Evolutionary conservation across 2,888 invertebrate genomes (phyloP), one percentile per base, ranked within the genome.

Genomic region (Cartodere bifasciata): DNA sequence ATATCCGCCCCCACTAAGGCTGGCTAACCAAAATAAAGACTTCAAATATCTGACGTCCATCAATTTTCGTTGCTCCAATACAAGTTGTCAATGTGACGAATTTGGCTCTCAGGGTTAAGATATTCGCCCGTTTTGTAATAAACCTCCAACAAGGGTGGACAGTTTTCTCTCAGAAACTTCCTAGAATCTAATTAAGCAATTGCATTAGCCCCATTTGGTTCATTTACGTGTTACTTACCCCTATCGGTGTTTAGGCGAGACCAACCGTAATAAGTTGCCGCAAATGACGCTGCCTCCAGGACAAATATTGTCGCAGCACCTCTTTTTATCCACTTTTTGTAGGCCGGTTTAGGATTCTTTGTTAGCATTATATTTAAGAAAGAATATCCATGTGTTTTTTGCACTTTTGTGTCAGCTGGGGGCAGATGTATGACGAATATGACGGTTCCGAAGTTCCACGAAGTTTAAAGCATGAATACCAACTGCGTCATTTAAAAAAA

Each of bases 71-170:
- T 56, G 47, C 50, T 55, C 78, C 74, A 75, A 52, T 67, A 56
- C 40, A 59, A 58, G 31, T 67, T 52, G 56, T 77, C 75, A 28
- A 61, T 43, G 40, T 70, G 59, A 39, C 80, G 60, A 29, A 40
- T 47, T 36, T 58, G 62, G 33, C 55, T 55, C 21, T 68, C 60
- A 1, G 52, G 48, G 31, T 71, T 67, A 6, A 78, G 42, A 23
- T 60, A 52, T 60, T 83, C 82, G 32, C 80, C 80, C 15, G 79
- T 46, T 43, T 60, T 59, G 55, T 85, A 85, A 56, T 75, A 85
- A 28, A 67, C 63, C 42, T 82, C 72, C 38, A 85, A 60, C 16
- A 75, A 50, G 48, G 59, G 65, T 29, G 78, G 77, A 53, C 63
- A 75, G 40, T 79, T 74, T 32, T 74, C 64, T 56, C 66, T 63